Conservation (phyloP, 2,113 vertebrate species). For the Pterocles gutturalis region DNA sequence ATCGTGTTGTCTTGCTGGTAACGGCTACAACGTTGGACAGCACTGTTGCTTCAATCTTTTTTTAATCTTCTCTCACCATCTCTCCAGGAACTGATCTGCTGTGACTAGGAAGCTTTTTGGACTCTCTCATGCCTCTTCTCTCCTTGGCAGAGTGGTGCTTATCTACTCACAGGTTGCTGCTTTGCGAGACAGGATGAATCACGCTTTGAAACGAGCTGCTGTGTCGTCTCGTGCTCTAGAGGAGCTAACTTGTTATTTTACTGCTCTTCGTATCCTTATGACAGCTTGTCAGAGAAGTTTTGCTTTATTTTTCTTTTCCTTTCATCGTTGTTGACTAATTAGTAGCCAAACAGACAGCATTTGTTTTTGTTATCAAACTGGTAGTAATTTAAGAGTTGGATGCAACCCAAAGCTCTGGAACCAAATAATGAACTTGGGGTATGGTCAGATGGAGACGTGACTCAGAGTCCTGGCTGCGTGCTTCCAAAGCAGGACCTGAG, state of each 20-base stretch:
- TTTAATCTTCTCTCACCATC: background rate
- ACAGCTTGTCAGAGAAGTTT: slow-evolving; percentile 58
- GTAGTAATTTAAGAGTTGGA: background rate
- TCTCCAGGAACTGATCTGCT: background rate
- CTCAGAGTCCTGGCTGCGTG: background rate
- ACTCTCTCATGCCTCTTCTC: background rate
- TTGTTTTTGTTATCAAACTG: slow-evolving; percentile 31
- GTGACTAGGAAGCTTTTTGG: slow-evolving; percentile 5
- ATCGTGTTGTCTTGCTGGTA: background rate
- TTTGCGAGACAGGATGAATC: background rate
- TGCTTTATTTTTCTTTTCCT: slow-evolving; percentile 38
- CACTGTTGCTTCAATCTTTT: background rate
- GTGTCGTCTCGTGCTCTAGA: background rate
- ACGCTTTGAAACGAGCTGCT: background rate
- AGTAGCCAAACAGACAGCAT: slow-evolving; percentile 55
- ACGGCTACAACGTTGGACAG: background rate
- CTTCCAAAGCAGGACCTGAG: background rate
- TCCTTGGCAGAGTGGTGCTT: background rate
- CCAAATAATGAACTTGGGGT: background rate
- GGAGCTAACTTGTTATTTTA: slow-evolving; percentile 33
- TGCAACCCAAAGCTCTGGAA: background rate
- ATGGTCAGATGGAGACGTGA: background rate
- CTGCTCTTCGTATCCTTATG: slow-evolving; percentile 6
- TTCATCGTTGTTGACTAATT: slow-evolving; percentile 47
- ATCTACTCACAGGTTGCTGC: background rate